Conservation (phyloP, 2,888 invertebrate genomes). For the Tenthredo distinguenda region DNA sequence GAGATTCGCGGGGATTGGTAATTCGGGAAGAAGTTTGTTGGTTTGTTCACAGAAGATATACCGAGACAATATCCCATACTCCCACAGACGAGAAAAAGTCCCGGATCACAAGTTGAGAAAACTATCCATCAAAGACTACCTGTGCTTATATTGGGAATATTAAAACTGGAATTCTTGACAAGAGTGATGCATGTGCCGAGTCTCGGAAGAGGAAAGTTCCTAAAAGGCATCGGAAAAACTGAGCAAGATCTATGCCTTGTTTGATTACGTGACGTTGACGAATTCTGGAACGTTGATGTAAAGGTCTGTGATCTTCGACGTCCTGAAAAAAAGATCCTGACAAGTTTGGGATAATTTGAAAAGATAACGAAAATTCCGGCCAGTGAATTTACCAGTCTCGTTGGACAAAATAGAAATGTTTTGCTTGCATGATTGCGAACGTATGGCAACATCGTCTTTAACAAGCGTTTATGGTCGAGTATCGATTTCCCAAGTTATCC, state of each 20-base stretch:
- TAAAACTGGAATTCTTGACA: not conserved
- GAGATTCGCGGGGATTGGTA: not conserved
- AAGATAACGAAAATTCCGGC: constrained; percentile 51
- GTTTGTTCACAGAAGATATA: not conserved
- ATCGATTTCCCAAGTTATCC: constrained; percentile 58
- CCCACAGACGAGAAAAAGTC: not conserved
- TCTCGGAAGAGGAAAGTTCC: not conserved
- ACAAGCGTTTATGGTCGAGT: constrained; percentile 61
- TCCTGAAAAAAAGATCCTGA: not conserved
- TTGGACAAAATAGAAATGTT: constrained; percentile 58
- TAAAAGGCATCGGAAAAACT: not conserved
- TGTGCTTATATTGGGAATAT: not conserved
- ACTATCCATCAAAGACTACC: not conserved
- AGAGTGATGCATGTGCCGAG: not conserved
- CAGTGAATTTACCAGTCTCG: constrained; percentile 69
- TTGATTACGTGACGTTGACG: not conserved
- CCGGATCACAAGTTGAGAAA: not conserved
- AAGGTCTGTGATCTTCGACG: not conserved
- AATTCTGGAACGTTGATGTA: not conserved
- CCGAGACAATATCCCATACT: not conserved
- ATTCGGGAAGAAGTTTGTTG: not conserved
- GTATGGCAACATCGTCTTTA: constrained; percentile 57
- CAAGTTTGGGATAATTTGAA: not conserved
- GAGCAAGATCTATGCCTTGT: not conserved
- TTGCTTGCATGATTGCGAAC: constrained; percentile 64